These are phyloP conservation scores for Thymallus thymallus DNA, from an alignment of 2,113 vertebrate species.

Conservation along the genomic window DNA sequence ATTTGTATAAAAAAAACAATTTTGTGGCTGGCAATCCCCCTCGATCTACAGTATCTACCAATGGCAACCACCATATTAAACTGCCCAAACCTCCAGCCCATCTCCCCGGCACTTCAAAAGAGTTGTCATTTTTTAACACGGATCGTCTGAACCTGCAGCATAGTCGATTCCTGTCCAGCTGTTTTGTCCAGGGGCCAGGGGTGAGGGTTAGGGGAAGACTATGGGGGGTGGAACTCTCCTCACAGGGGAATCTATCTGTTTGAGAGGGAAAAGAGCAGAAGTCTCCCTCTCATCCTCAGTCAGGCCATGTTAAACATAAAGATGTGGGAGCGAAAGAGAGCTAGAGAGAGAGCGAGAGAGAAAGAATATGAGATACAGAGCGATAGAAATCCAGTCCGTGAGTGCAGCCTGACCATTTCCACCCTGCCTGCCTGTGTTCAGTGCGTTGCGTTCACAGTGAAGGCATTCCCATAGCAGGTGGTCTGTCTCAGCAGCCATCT, in stretches of 20 bases:
- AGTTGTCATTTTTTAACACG: slow-evolving; percentile 60
- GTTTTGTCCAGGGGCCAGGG: slow-evolving; percentile 59
- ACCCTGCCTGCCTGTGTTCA: slow-evolving; percentile 4
- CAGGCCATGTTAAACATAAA: slow-evolving; percentile 37
- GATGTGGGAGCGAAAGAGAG: neutral
- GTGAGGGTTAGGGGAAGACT: slow-evolving; percentile 27
- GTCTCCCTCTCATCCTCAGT: slow-evolving; percentile 43
- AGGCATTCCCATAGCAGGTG: slow-evolving; percentile 77
- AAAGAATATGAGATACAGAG: slow-evolving; percentile 8
- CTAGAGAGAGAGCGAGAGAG: slow-evolving; percentile 11
- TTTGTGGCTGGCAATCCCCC: slow-evolving; percentile 39
- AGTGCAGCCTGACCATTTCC: slow-evolving; percentile 33
- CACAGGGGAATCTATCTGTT: slow-evolving; percentile 22
- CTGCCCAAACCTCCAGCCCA: slow-evolving; percentile 45
- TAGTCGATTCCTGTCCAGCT: slow-evolving; percentile 63
- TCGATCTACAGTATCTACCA: slow-evolving; percentile 45
- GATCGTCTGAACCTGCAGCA: slow-evolving; percentile 65
- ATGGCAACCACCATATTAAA: slow-evolving; percentile 66
- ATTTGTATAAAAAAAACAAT: slow-evolving; percentile 67
- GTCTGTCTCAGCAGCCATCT: slow-evolving; percentile 74
- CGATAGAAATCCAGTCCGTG: neutral
- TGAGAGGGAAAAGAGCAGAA: slow-evolving; percentile 15
- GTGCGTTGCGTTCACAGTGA: slow-evolving; percentile 39
- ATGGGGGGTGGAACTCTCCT: slow-evolving; percentile 24
- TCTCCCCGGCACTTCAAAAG: slow-evolving; percentile 59